These are phyloP conservation scores for Aspidiotus destructor DNA, from an alignment of 2,888 invertebrate genomes.

Conservation along the genomic window DNA sequence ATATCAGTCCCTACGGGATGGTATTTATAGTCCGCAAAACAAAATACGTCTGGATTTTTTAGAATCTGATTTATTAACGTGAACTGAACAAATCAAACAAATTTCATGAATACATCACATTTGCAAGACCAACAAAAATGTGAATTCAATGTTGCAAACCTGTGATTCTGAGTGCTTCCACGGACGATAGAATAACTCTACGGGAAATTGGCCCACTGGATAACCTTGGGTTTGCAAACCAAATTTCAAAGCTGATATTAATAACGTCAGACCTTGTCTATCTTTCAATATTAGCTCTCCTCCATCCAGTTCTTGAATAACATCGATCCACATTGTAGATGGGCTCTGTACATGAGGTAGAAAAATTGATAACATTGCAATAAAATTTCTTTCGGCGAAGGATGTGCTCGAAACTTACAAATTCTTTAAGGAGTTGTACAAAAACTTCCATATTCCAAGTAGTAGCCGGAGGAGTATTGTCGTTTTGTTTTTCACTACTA, in stretches of 20 bases:
- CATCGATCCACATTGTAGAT: slow-evolving; percentile 83
- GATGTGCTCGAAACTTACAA: slow-evolving; percentile 47
- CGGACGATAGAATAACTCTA: slow-evolving; percentile 76
- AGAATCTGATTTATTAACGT: slow-evolving; percentile 77
- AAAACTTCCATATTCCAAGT: slow-evolving; percentile 92
- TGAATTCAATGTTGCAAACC: slow-evolving; percentile 38
- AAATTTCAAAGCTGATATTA: slow-evolving; percentile 70
- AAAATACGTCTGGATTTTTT: slow-evolving; percentile 86
- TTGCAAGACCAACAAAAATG: no score
- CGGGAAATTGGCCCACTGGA: slow-evolving; percentile 65
- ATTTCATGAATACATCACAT: slow-evolving; percentile 40
- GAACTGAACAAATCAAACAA: slow-evolving; percentile 47
- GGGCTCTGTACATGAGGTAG: slow-evolving; percentile 45
- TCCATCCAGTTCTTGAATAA: slow-evolving; percentile 83
- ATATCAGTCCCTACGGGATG: slow-evolving; percentile 77
- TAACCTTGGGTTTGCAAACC: slow-evolving; percentile 67
- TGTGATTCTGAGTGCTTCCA: slow-evolving; percentile 92
- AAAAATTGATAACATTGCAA: neutral
- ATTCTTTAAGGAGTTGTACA: slow-evolving; percentile 81
- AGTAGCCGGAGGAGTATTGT: slow-evolving; percentile 43
- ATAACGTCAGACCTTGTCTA: slow-evolving; percentile 68
- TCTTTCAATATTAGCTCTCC: slow-evolving; percentile 80
- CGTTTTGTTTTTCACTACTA: slow-evolving; percentile 33
- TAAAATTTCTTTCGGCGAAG: neutral
- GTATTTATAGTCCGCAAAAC: slow-evolving; percentile 84